phyloP scores from a whole-genome alignment of 2,888 invertebrate genomes.

The Desoria tigrina region DNA sequence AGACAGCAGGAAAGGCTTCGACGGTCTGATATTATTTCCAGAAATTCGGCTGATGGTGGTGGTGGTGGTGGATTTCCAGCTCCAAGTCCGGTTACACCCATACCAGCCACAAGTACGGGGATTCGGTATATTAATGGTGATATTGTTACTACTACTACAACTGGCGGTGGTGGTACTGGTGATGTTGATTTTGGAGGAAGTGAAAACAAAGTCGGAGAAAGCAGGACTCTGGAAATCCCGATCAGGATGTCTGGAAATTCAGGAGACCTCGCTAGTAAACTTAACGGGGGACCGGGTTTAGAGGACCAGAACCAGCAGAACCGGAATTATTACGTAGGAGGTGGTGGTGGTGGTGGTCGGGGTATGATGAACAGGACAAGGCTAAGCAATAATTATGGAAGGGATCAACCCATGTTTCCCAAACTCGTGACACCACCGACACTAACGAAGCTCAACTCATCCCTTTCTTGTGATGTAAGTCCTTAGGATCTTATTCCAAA shows the following conservation, averaged over 20 bases:
- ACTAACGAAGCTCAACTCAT: conserved; percentile 22
- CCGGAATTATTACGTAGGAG: not conserved
- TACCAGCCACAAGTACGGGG: too few relatives aligned
- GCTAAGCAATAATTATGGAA: conserved; percentile 8
- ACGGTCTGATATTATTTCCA: not conserved
- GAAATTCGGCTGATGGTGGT: not conserved
- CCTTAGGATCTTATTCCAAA: too few relatives aligned
- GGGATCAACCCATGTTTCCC: conserved; percentile 31
- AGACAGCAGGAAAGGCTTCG: not conserved
- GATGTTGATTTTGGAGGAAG: conserved; percentile 1
- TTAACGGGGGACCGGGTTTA: not conserved
- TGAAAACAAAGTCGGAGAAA: not conserved
- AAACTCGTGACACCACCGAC: conserved; percentile 20
- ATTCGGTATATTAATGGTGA: too few relatives aligned
- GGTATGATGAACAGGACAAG: not conserved
- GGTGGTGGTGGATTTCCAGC: not conserved
- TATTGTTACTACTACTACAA: not conserved
- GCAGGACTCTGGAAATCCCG: not conserved
- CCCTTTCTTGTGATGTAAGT: conserved; percentile 39
- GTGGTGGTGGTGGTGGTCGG: too few relatives aligned
- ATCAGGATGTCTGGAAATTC: not conserved
- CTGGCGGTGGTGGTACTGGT: not conserved
- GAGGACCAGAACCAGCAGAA: not conserved
- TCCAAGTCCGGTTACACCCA: not conserved
- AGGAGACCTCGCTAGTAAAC: not conserved